These are phyloP conservation scores for Limnephilus lunatus DNA, from an alignment of 2,888 invertebrate species.

Conservation along the genomic window DNA sequence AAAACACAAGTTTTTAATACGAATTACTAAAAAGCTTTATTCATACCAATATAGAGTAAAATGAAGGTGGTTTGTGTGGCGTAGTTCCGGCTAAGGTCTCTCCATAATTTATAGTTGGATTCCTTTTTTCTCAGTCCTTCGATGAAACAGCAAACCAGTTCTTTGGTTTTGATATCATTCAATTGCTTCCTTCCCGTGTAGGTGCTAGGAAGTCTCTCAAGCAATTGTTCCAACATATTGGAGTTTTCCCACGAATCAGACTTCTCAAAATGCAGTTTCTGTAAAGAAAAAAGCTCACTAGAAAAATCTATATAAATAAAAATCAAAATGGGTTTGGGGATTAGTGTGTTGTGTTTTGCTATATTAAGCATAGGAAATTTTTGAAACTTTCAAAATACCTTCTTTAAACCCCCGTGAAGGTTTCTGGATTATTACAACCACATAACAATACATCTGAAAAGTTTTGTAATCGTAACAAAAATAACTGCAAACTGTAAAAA, in stretches of 20 bases:
- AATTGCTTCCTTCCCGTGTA: slow-evolving; percentile 73
- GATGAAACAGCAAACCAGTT: slow-evolving; percentile 79
- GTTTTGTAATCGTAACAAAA: too few species aligned
- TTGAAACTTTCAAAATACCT: too few species aligned
- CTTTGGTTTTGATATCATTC: slow-evolving; percentile 69
- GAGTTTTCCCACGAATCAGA: slow-evolving; percentile 71
- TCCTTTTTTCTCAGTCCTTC: slow-evolving; percentile 81
- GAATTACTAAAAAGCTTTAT: background rate
- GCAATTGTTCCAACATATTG: slow-evolving; percentile 80
- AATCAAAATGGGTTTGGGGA: too few species aligned
- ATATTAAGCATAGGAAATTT: too few species aligned
- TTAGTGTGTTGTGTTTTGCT: too few species aligned
- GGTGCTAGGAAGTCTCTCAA: slow-evolving; percentile 80
- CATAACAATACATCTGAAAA: too few species aligned
- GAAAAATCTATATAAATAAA: background rate
- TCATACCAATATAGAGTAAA: slow-evolving; percentile 77
- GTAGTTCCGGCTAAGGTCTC: slow-evolving; percentile 82
- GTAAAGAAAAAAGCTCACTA: slow-evolving; percentile 60
- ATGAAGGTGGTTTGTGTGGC: slow-evolving; percentile 82
- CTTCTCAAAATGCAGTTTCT: slow-evolving; percentile 77
- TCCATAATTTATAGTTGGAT: slow-evolving; percentile 82
- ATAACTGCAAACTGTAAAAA: too few species aligned
- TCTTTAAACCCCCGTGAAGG: too few species aligned
- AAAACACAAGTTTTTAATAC: background rate
- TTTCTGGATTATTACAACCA: too few species aligned